phyloP scores from a whole-genome alignment of 2,113 vertebrate genomes.

The Urocitellus parryii region DNA sequence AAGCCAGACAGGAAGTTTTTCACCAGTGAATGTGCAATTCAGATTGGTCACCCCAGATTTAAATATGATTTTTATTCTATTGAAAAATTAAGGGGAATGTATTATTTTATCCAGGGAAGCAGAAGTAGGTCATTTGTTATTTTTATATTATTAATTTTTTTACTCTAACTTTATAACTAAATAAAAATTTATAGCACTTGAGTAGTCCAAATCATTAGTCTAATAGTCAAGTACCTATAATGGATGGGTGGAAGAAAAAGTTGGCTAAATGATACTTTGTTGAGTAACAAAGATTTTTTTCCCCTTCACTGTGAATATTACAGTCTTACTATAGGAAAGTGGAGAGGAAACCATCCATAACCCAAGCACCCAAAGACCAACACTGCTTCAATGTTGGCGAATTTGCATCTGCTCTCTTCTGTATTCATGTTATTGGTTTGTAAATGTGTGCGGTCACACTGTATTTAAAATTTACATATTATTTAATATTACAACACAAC shows the following conservation, averaged over 20 bases:
- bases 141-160: conserved; percentile 2
- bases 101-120: conserved; percentile 7
- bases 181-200: not conserved
- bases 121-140: not conserved
- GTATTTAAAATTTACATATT: not conserved
- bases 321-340: not conserved
- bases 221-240: not conserved
- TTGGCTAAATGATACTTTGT: not conserved
- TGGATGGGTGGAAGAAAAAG: not conserved
- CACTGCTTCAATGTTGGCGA: not conserved
- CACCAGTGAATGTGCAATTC: not conserved
- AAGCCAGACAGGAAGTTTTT: not conserved
- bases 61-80: conserved; percentile 19
- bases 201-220: not conserved
- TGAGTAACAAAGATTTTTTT: not conserved
- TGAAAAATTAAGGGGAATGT: not conserved
- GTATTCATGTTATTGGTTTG: not conserved
- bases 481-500: conserved; percentile 5
- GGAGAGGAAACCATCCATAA: not conserved
- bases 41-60: not conserved
- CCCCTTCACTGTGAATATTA: conserved; percentile 3
- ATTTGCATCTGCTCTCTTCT: not conserved
- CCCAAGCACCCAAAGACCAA: not conserved
- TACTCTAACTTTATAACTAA: conserved; percentile 41
- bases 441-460: not conserved